Evolutionary conservation across 2,888 invertebrate genomes (phyloP).

Genomic region (Tubulanus polymorphus): DNA sequence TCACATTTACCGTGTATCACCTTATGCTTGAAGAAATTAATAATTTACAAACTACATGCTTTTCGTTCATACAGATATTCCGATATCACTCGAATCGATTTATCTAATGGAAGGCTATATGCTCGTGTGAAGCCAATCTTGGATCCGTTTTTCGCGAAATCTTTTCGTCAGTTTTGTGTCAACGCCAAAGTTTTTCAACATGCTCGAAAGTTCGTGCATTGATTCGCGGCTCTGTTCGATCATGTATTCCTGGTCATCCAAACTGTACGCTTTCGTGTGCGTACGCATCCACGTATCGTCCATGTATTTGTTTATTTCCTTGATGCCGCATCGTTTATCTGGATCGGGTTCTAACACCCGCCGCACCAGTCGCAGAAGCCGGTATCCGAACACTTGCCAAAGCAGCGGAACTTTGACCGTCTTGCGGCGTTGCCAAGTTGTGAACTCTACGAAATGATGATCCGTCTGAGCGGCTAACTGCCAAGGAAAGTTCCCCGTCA

Average conservation of each 20-base stretch:
- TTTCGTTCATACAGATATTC: no score
- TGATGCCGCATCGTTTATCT: constrained; percentile 67
- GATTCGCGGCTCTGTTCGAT: constrained; percentile 61
- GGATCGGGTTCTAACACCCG: constrained; percentile 82
- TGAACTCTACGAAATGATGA: constrained; percentile 60
- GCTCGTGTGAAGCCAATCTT: constrained; percentile 68
- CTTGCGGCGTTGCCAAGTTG: constrained; percentile 67
- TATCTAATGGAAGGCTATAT: no score
- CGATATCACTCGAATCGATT: no score
- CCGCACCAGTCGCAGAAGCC: constrained; percentile 85
- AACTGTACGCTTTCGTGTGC: neutral
- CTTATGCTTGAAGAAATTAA: no score
- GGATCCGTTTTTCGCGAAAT: constrained; percentile 83
- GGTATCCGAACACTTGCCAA: constrained; percentile 79
- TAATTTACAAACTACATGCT: no score
- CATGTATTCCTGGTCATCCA: constrained; percentile 60
- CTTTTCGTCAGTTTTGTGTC: constrained; percentile 84
- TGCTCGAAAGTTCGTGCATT: constrained; percentile 54
- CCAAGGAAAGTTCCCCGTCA: constrained; percentile 81
- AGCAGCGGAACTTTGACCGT: constrained; percentile 56
- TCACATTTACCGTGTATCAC: no score
- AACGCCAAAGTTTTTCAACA: constrained; percentile 81
- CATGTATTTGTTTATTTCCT: constrained; percentile 62
- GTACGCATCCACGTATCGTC: constrained; percentile 79
- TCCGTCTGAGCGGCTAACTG: constrained; percentile 73